phyloP scores from a whole-genome alignment of 2,888 invertebrate species.

The Ophioninae sp. region DNA sequence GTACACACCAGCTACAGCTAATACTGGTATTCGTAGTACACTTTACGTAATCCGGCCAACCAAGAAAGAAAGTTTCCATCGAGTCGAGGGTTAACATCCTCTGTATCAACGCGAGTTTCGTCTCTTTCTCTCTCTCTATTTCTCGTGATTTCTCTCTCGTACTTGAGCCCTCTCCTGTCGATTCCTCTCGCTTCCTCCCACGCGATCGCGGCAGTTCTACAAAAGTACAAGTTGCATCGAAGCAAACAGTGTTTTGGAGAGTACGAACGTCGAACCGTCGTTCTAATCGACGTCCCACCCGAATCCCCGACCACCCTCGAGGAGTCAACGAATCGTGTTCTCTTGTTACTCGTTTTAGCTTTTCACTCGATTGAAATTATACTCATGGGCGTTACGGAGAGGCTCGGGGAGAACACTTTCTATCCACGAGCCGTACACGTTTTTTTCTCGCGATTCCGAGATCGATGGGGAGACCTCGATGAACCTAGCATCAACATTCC shows the following conservation, averaged over 20 bases:
- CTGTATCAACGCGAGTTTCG: constrained; percentile 63
- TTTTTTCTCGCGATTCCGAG: constrained; percentile 8
- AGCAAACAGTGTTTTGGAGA: constrained; percentile 68
- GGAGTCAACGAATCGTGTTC: constrained; percentile 33
- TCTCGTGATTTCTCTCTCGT: not conserved
- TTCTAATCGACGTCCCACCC: constrained; percentile 64
- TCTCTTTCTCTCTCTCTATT: not conserved
- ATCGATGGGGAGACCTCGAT: constrained; percentile 11
- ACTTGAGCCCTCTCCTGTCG: not conserved
- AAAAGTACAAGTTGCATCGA: constrained; percentile 59
- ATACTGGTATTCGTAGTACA: constrained; percentile 46
- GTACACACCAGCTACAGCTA: constrained; percentile 65
- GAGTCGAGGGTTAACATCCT: constrained; percentile 79
- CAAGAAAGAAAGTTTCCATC: constrained; percentile 80
- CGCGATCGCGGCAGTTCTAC: not conserved
- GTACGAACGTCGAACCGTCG: constrained; percentile 64
- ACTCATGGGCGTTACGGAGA: not conserved
- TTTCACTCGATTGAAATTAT: not conserved
- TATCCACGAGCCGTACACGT: constrained; percentile 3
- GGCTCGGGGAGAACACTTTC: constrained; percentile 30
- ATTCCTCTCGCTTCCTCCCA: not conserved
- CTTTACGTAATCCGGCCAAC: constrained; percentile 78
- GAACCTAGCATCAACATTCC: not conserved
- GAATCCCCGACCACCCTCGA: constrained; percentile 50
- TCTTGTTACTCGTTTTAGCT: not conserved